These are phyloP conservation scores for Gymnocephalus cernua DNA, from an alignment of 2,113 vertebrate genomes.

Conservation along the genomic window DNA sequence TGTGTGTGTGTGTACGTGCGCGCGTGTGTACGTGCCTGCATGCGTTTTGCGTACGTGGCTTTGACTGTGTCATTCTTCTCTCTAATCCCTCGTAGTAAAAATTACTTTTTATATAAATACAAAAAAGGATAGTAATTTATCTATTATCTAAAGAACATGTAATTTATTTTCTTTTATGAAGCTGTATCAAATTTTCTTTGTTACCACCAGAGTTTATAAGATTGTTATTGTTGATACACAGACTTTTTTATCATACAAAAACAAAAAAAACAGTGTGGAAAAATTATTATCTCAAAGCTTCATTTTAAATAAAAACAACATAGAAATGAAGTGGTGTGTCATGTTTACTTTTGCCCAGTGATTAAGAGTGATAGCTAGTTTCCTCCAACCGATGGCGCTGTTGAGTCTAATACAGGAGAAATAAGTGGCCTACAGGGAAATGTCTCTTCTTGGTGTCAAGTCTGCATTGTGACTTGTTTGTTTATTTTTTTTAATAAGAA, in stretches of 20 bases:
- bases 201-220: slow-evolving; percentile 75
- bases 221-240: slow-evolving; percentile 66
- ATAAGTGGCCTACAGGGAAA: neutral
- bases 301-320: slow-evolving; percentile 74
- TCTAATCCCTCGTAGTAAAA: slow-evolving; percentile 71
- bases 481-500: neutral
- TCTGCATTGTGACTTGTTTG: neutral
- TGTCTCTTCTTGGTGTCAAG: neutral
- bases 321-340: slow-evolving; percentile 7
- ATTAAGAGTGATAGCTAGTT: neutral
- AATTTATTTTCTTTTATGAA: slow-evolving; percentile 84
- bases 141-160: slow-evolving; percentile 81
- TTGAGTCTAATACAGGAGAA: slow-evolving; percentile 42
- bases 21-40: slow-evolving; percentile 25
- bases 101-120: slow-evolving; percentile 75
- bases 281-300: slow-evolving; percentile 61
- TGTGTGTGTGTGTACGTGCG: slow-evolving; percentile 6
- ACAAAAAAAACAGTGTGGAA: slow-evolving; percentile 56
- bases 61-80: slow-evolving; percentile 60
- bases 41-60: slow-evolving; percentile 39
- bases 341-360: slow-evolving; percentile 19
- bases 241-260: slow-evolving; percentile 59
- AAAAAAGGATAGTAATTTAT: slow-evolving; percentile 84
- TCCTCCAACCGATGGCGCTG: slow-evolving; percentile 59
- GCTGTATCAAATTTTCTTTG: slow-evolving; percentile 70